Conservation (phyloP, 1,140 invertebrate genomes). For the Episyrphus balteatus region DNA sequence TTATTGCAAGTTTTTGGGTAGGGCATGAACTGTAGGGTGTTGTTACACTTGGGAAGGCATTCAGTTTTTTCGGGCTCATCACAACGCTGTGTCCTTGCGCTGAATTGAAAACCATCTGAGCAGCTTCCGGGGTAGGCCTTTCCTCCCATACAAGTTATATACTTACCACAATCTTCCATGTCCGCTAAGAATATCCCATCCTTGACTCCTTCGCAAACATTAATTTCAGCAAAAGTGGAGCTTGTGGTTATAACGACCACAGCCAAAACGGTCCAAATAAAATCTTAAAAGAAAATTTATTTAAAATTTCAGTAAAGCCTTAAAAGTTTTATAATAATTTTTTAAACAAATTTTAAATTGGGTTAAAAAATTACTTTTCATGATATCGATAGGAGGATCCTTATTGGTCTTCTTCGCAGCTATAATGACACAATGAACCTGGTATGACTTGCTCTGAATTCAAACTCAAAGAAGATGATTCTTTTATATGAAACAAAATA, state of each 20-base stretch:
- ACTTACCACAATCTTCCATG: slow-evolving; percentile 18
- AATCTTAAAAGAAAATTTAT: no score
- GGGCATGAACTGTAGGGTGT: slow-evolving; percentile 16
- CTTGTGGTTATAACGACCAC: slow-evolving; percentile 3
- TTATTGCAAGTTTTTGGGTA: slow-evolving; percentile 31
- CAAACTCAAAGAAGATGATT: no score
- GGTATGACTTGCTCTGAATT: no score
- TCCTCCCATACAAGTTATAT: slow-evolving; percentile 22
- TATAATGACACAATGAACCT: no score
- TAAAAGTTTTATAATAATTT: no score
- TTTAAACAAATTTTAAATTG: no score
- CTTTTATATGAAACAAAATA: no score
- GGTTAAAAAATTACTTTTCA: no score
- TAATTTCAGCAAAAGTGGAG: slow-evolving; percentile 4
- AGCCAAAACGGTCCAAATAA: neutral
- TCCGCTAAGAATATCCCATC: slow-evolving; percentile 21
- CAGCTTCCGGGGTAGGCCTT: slow-evolving; percentile 12
- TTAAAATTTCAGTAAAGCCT: no score
- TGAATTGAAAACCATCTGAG: slow-evolving; percentile 10
- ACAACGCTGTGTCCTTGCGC: slow-evolving; percentile 20
- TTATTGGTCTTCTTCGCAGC: no score
- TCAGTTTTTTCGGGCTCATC: slow-evolving; percentile 10
- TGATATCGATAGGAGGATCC: no score
- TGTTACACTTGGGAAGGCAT: slow-evolving; percentile 18
- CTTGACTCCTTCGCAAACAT: slow-evolving; percentile 20